A percentile compares a stretch with the other conserved stretches of the same genome.
phyloP scores from a whole-genome alignment of 2,113 vertebrate species.

The Chloebia gouldiae region DNA sequence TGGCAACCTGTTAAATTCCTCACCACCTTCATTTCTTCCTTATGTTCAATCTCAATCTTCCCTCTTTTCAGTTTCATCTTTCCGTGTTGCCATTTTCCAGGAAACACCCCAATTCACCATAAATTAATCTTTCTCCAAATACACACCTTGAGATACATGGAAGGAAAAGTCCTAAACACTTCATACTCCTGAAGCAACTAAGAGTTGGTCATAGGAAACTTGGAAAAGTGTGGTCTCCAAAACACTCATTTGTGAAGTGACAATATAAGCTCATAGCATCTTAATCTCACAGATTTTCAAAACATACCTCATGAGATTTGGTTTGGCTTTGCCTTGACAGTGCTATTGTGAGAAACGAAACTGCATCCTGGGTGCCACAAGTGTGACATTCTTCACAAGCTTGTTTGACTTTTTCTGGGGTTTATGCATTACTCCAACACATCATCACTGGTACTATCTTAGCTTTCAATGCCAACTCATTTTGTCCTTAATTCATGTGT shows the following conservation, averaged over 20 bases:
- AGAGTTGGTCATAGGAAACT: neutral
- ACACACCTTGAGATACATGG: accelerated
- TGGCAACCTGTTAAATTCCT: neutral
- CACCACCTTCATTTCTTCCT: neutral
- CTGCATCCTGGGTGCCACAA: neutral
- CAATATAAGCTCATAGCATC: neutral
- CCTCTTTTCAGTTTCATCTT: neutral
- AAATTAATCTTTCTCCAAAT: neutral
- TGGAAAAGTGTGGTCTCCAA: neutral
- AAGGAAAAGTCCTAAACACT: neutral
- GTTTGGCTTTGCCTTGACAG: neutral
- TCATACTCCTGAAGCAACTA: neutral
- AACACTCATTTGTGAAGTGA: neutral
- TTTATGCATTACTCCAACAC: neutral
- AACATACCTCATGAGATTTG: neutral
- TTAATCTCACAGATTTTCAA: neutral
- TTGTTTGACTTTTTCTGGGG: neutral
- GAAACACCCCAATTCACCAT: accelerated
- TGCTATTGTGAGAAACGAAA: neutral
- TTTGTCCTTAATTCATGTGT: neutral
- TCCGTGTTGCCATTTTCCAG: neutral
- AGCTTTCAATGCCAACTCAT: neutral
- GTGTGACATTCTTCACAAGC: neutral
- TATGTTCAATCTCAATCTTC: neutral
- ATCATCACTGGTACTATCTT: neutral